These are phyloP conservation scores for Phyllostomus hastatus DNA, from an alignment of 2,113 vertebrate genomes.

Conservation along the genomic window DNA sequence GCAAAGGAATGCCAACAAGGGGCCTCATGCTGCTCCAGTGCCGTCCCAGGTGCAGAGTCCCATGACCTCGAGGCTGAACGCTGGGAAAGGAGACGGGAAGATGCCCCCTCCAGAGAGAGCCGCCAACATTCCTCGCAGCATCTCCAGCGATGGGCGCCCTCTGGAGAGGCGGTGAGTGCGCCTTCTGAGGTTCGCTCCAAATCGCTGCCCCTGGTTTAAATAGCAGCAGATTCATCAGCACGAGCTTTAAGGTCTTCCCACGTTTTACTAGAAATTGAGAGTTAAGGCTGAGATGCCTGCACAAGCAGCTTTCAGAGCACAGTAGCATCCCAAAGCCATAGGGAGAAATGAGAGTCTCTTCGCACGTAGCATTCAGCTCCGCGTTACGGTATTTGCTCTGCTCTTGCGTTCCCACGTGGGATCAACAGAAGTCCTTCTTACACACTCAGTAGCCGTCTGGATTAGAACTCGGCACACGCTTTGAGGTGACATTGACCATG, in stretches of 20 bases:
- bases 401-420: background rate
- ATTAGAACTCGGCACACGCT: background rate
- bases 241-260: background rate
- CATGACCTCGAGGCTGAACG: constrained; percentile 77
- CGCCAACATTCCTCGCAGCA: constrained; percentile 91
- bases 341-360: background rate
- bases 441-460: background rate
- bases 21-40: constrained; percentile 89
- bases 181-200: background rate
- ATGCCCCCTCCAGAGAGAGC: constrained; percentile 87
- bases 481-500: constrained; percentile 17
- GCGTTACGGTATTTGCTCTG: background rate
- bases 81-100: constrained; percentile 86
- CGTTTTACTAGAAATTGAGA: constrained; percentile 7
- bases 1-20: constrained; percentile 90
- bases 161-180: constrained; percentile 88
- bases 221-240: background rate
- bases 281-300: background rate
- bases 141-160: constrained; percentile 94
- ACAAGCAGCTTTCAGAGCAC: background rate
- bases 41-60: constrained; percentile 89
- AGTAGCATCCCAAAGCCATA: background rate
- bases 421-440: background rate
- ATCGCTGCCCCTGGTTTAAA: background rate
- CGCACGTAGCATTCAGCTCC: background rate